Evolutionary conservation across 2,888 invertebrate genomes (phyloP), one percentile per base, ranked within the genome.

Genomic region (Nephrocerus scutellatus): DNA sequence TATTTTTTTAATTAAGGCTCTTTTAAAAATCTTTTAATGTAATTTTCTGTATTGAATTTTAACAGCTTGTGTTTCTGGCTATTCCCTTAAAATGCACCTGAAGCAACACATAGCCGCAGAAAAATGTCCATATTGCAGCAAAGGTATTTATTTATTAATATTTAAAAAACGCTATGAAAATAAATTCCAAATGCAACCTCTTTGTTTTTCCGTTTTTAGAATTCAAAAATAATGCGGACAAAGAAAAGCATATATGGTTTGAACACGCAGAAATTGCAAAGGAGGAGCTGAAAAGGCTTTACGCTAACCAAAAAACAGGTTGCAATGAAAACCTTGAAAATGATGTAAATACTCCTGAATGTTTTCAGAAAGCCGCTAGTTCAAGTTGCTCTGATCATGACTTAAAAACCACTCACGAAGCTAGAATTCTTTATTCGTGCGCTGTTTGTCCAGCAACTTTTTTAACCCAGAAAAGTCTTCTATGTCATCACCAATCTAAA

Each of bases 381-480:
- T n/a, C n/a, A n/a, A n/a, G n/a, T n/a, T n/a, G n/a, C n/a, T n/a
- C n/a, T n/a, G n/a, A n/a, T n/a, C n/a, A n/a, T n/a, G n/a, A n/a
- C n/a, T n/a, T n/a, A n/a, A 28, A 22, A 20, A 30, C 13, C 1
- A 24, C 30, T 12, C 22, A 26, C 23, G 13, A 20, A 8, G 29
- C 28, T 10, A 36, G 25, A 39, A 39, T 3, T n/a, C 22, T 10
- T 12, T 18, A 33, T 37, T 35, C 36, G 10, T 61, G 60, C 38
- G 57, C 62, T 4, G 53, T 54, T 35, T 60, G 61, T 25, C 39
- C 50, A 4, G 20, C 44, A 8, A 51, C 41, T 1, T 58, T 61
- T 34, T 39, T 31, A 3, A 40, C 48, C 20, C 39, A 51, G 4
- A 48, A 55, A n/a, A 35, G 54, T 14, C 49, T 62, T 19, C 46